phyloP scores from a whole-genome alignment of 2,113 vertebrate species.

The Caranx melampygus region DNA sequence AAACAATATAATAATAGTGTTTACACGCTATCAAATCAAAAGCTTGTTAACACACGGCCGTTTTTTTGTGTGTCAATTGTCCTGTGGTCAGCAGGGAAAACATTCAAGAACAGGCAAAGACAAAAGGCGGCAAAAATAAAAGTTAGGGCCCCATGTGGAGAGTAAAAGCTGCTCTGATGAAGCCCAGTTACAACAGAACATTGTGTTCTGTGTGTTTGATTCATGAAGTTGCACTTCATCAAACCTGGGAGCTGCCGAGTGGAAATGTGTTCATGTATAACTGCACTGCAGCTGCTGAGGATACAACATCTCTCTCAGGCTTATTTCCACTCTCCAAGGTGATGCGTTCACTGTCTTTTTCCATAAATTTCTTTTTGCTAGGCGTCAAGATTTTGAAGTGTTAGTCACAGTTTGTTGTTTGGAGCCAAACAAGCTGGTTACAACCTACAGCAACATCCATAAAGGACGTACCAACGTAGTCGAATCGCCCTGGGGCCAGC shows the following conservation, averaged over 20 bases:
- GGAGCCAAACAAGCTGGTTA: not conserved
- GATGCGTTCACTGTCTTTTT: not conserved
- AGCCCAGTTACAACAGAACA: not conserved
- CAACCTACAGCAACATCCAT: not conserved
- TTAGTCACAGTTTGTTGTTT: not conserved
- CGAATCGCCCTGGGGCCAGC: slow-evolving; percentile 86
- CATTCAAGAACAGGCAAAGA: not conserved
- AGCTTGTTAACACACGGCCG: slow-evolving; percentile 7
- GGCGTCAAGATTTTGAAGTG: not conserved
- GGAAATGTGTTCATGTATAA: not conserved
- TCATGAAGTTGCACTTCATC: not conserved
- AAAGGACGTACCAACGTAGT: slow-evolving; percentile 81
- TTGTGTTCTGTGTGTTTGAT: not conserved
- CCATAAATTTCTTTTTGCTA: not conserved
- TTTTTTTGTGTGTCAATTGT: slow-evolving; percentile 9
- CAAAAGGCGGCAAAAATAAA: slow-evolving; percentile 5
- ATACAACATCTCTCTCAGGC: too few relatives aligned
- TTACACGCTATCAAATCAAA: not conserved
- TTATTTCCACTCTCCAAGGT: not conserved
- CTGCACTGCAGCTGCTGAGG: too few relatives aligned
- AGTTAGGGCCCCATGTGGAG: not conserved
- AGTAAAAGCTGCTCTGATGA: not conserved
- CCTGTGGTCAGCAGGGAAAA: not conserved
- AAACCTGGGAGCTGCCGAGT: not conserved
- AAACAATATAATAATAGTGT: not conserved